A percentile compares a stretch with the other conserved stretches of the same genome.
Conservation (phyloP, 2,797 vertebrate species). For the Echeneis naucrates region DNA sequence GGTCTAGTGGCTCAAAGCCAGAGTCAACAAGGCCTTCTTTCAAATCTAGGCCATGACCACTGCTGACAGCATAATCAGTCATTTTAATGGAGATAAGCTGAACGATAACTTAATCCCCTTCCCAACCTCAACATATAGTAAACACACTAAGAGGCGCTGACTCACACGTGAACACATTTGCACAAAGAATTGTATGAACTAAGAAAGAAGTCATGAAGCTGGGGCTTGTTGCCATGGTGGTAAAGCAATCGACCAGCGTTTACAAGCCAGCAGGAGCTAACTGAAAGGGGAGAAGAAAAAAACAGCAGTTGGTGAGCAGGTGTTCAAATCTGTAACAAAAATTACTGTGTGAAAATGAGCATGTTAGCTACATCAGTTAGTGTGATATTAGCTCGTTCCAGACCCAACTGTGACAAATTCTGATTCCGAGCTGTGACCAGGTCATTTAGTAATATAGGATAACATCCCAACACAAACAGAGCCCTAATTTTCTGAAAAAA, state of each 20-base stretch:
- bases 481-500: not conserved
- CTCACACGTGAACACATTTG: conserved; percentile 3
- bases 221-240: conserved; percentile 60
- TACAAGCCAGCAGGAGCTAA: conserved; percentile 7
- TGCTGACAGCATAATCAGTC: conserved; percentile 74
- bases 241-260: conserved; percentile 24
- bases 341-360: conserved; percentile 26
- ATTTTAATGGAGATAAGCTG: conserved; percentile 80
- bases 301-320: conserved; percentile 24
- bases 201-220: conserved; percentile 8
- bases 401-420: conserved; percentile 1
- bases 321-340: conserved; percentile 34
- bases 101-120: conserved; percentile 75
- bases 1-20: conserved; percentile 59
- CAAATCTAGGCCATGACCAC: conserved; percentile 77
- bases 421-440: conserved; percentile 17
- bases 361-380: conserved; percentile 1
- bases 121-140: conserved; percentile 39
- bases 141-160: conserved; percentile 32
- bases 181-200: conserved; percentile 2
- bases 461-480: conserved; percentile 11
- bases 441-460: conserved; percentile 7
- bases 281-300: not conserved
- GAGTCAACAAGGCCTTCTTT: conserved; percentile 68
- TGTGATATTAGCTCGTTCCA: conserved; percentile 11